These are phyloP conservation scores for Hylaeus anthracinus DNA, from an alignment of 1,140 invertebrate species.

Conservation along the genomic window DNA sequence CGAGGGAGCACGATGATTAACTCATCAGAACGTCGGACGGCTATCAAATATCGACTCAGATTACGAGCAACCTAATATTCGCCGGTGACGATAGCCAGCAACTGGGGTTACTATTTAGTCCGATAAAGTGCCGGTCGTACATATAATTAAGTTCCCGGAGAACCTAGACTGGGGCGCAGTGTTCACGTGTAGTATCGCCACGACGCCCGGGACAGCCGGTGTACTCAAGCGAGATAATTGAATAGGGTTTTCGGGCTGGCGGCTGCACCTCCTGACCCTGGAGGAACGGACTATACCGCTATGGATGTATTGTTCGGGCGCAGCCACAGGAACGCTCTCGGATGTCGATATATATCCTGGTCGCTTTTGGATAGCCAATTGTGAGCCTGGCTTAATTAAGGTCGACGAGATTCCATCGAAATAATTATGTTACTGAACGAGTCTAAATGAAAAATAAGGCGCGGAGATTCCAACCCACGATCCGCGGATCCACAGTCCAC, in stretches of 20 bases:
- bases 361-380: slow-evolving; percentile 61
- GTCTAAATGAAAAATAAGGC: background rate
- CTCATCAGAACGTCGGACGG: slow-evolving; percentile 1
- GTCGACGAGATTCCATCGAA: slow-evolving; percentile 33
- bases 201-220: slow-evolving; percentile 55
- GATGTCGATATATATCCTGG: slow-evolving; percentile 69
- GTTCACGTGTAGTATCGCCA: slow-evolving; percentile 57
- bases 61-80: slow-evolving; percentile 39
- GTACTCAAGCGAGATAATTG: slow-evolving; percentile 69
- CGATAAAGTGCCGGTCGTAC: slow-evolving; percentile 39
- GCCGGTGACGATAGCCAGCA: slow-evolving; percentile 19
- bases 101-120: slow-evolving; percentile 38
- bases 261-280: slow-evolving; percentile 56
- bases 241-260: slow-evolving; percentile 69
- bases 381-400: slow-evolving; percentile 56
- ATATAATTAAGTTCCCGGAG: slow-evolving; percentile 60
- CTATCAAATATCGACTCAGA: slow-evolving; percentile 23
- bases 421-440: slow-evolving; percentile 19
- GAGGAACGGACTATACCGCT: slow-evolving; percentile 55
- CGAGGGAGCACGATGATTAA: background rate
- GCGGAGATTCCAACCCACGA: no score
- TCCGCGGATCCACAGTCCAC: no score
- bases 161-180: slow-evolving; percentile 21
- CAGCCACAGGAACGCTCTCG: slow-evolving; percentile 73
- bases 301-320: slow-evolving; percentile 70